These are phyloP conservation scores for Epinephelus awoara DNA, from an alignment of 2,797 vertebrate species.

Conservation along the genomic window DNA sequence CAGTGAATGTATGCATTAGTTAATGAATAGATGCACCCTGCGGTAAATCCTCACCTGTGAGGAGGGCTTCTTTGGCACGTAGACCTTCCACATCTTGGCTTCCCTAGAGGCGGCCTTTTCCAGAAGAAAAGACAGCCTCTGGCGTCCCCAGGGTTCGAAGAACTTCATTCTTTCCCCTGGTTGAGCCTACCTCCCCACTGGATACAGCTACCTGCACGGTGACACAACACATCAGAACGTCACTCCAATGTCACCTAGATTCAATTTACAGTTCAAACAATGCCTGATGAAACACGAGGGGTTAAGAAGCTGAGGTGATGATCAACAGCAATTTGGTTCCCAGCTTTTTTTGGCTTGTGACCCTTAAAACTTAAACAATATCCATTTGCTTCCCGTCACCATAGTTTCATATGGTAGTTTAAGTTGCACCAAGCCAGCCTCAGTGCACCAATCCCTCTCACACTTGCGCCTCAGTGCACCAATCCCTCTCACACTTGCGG, in stretches of 20 bases:
- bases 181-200: constrained; percentile 94
- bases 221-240: constrained; percentile 5
- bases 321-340: too few species aligned
- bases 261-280: background rate
- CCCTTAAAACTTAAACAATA: too few species aligned
- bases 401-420: too few species aligned
- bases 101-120: constrained; percentile 97
- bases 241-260: background rate
- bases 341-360: too few species aligned
- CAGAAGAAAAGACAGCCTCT: constrained; percentile 96
- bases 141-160: constrained; percentile 94
- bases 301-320: background rate
- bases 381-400: too few species aligned
- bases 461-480: background rate
- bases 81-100: constrained; percentile 95
- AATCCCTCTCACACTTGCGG: background rate
- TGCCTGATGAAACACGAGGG: background rate
- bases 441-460: background rate
- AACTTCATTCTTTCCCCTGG: constrained; percentile 95
- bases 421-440: background rate
- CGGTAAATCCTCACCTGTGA: constrained; percentile 87
- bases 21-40: background rate
- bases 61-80: constrained; percentile 92
- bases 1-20: background rate
- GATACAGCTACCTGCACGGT: constrained; percentile 95